These are phyloP conservation scores for Ammodramus savannarum DNA, from an alignment of 2,113 vertebrate species.

Conservation along the genomic window DNA sequence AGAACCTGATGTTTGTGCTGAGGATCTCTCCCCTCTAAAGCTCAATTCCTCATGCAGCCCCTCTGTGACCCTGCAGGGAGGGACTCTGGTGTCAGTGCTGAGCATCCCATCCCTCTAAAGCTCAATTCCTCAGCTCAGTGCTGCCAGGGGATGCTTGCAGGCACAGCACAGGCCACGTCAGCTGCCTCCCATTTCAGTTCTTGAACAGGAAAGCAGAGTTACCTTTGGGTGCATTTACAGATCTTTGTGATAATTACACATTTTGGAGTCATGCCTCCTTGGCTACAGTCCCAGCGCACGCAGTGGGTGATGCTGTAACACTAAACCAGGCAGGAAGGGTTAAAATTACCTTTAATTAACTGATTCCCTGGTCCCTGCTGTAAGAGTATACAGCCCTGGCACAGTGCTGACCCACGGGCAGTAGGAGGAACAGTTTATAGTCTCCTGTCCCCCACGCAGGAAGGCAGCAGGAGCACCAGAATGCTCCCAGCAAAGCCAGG, in stretches of 20 bases:
- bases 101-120: background rate
- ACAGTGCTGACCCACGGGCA: background rate
- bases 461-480: background rate
- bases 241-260: background rate
- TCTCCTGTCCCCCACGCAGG: accelerated
- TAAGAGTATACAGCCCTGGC: background rate
- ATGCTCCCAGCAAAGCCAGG: background rate
- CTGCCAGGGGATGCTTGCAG: background rate
- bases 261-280: background rate
- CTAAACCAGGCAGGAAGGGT: background rate
- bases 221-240: background rate
- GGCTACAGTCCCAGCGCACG: background rate
- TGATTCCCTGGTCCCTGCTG: background rate
- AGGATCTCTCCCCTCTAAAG: background rate
- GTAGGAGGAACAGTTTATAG: background rate
- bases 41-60: too few species aligned
- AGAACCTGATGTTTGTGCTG: background rate
- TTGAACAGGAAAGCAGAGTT: background rate
- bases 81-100: background rate
- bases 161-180: background rate
- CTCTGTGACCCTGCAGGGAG: too few species aligned
- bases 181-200: background rate
- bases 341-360: background rate
- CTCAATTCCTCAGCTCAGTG: background rate
- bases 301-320: background rate